Evolutionary conservation across 2,888 invertebrate species (phyloP), one percentile per base, ranked within the genome.

Genomic region (Xanthorhoe designata): DNA sequence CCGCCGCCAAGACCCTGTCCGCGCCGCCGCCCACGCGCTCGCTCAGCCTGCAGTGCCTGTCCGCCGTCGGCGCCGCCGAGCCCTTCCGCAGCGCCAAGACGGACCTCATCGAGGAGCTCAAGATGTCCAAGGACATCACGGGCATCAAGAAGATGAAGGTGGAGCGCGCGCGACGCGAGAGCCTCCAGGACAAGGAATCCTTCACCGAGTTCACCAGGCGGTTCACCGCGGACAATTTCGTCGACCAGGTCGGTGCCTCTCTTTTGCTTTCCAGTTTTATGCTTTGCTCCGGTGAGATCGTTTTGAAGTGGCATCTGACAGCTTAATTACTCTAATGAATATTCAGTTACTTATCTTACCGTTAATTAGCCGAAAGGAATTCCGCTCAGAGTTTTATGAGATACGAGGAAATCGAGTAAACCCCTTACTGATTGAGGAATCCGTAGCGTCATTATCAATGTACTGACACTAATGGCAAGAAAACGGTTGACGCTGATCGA

Each of bases 61-160:
- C 96, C 63, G 95, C 94, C 66, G 93, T 94, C 69, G 94, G 91
- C 50, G 56, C 38, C 58, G 57, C 53, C 13, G 97, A 97, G 71
- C 95, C 96, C 53, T 97, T 96, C 89, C 94, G 96, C 77, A 94
- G 95, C 58, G 96, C 95, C 71, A 98, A 97, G 87, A 97, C 96
- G 29, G 98, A 98, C 86, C 91, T 98, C 55, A 98, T 98, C 71
- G 98, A 98, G 54, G 98, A 98, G 83, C 90, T 98, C 68, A 98
- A 98, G 88, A 96, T 97, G 94, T 98, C 98, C 52, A 98, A 97
- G 87, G 98, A 98, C 84, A 97, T 98, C 70, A 96, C 97, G 0
- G 98, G 98, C n/a, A 98, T 98, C 61, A 97, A 97, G 88, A 98
- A 98, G 88, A 90, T 98, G 94, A 98, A 98, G 87, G 97, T 98